Base-by-base conservation (phyloP, 2,888 invertebrate species). In the Lacanobia wlatinum region DNA sequence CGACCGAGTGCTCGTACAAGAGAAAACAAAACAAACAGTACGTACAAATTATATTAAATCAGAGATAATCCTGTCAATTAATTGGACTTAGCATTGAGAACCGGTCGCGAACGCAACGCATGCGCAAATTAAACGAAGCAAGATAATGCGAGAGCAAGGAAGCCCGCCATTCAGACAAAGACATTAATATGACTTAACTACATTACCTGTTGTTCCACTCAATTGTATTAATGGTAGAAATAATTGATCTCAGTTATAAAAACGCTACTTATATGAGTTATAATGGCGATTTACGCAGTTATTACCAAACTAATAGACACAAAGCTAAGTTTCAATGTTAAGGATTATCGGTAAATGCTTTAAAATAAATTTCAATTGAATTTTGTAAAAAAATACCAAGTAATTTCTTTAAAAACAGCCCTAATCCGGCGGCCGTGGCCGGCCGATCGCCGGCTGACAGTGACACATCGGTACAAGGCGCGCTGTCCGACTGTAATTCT, bases 31-130 rank as follows among this genome's bases (percentile, higher is more conserved):
- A 94, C 93, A 95, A 95, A 95, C 94, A 92, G 89, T 89, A 94
- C 91, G 90, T 89, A 95, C 94, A 95, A 95, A 95, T 95, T 93
- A 93, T 95, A 95, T 95, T 95, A 94, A 95, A 95, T 96, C 95
- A 93, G 92, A 95, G 95, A 95, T 96, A 96, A 96, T 95, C 96
- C 94, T 93, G 94, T 95, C 96, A 95, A 96, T 96, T 96, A 96
- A 96, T 96, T 93, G 95, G 96, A 94, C 90, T 96, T 95, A 95
- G 91, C 92, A 94, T 92, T 92, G 92, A 92, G 91, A 95, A 94
- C 94, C 94, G 94, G 95, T 94, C 90, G 89, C 87, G 89, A 89
- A 90, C 92, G 95, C 95, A 92, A 90, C 93, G 95, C 95, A 93
- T 94, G 95, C 95, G 94, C 93, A 90, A 90, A 92, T 91, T 89